Evolutionary conservation across 2,888 invertebrate genomes (phyloP), one percentile per base, ranked within the genome.

Genomic region (Platycnemis pennipes): DNA sequence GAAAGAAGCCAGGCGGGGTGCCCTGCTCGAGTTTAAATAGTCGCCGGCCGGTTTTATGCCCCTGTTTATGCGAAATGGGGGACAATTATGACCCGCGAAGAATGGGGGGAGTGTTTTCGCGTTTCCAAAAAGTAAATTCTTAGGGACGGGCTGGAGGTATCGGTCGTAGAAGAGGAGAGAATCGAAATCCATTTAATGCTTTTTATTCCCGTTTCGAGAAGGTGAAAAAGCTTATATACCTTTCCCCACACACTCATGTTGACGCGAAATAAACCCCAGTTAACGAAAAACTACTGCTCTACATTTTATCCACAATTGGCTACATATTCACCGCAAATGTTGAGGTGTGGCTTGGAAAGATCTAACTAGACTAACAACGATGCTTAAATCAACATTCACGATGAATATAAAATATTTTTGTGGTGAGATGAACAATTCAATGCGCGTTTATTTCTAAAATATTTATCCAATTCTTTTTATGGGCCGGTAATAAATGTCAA

Each of bases 11-110:
- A 77, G 49, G 49, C 19, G 49, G 31, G 26, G 31, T 0, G 77
- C 31, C 44, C 56, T 44, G 91, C 44, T 63, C 91, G 91, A 91
- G 63, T 91, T 91, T 69, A 69, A 91, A 91, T 44, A 26, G 63
- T n/a, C 31, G 37, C 77, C n/a, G 11, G 37, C 49, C 49, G 77
- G 2, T 63, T 91, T 91, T 91, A 91, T 44, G 91, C 44, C 45
- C 91, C 26, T 91, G 63, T 63, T 91, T 91, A n/a, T 26, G 91
- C 91, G 45, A 44, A 91, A 63, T 11, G 1, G 56, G 89, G 26
- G 45, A 44, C 45, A 45, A 26, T 44, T n/a, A 26, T n/a, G n/a
- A 87, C 37, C 5, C 16, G 26, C 0, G 49, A 13, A 26, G 42
- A 19, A 31, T 16, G 53, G 5, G 42, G n/a, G 45, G 42, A 22